Base-by-base conservation (phyloP, 1,140 invertebrate species). In the Geopemphigus sp. region DNA sequence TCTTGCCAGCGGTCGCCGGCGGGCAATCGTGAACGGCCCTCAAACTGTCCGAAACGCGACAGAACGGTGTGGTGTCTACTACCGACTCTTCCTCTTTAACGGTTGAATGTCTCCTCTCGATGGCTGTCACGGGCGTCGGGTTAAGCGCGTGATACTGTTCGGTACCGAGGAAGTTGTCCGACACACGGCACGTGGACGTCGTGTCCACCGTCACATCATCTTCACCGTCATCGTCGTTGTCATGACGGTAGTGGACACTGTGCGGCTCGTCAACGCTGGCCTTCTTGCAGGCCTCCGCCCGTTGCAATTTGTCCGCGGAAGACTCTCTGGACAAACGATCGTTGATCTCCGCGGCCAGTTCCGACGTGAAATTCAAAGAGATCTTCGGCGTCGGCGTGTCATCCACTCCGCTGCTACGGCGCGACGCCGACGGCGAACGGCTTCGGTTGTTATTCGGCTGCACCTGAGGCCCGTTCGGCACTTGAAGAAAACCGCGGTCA, bases 31-130 rank as follows among this genome's bases (percentile, higher is more conserved):
- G 22, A 3, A 26, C 6, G 24, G 50, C 17, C 39, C 68, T 29
- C 19, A 83, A 66, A 57, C 82, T 83, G 54, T 83, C 83, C 10
- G 83, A 83, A 12, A 83, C 82, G 56, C 81, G 76, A 15, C 64
- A 73, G 8, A 81, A 80, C 22, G 83, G 83, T 15, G 83, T 82
- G 24, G 83, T 83, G 54, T 83, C 83, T 17, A 78, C 56, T 5
- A 10, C 57, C 32, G 19, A 82, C 81, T 53, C 83, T 81, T 50
- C 83, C 81, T 74, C 82, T 63, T 12, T 63, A 17, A 64, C 66
- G 22, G 57, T 70, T 70, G 80, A 72, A 26, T 54, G 70, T 6
- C 68, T 24, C 19, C 68, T 59, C 17, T 72, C 66, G 50, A 59
- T 57, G 80, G 39, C 63, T 14, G 39, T 45, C 47, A 81, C 66